Percentiles rank a stretch among this genome's conserved stretches.
Evolutionary conservation across 1,140 invertebrate species (phyloP).

Genomic region (Bradynema listronoti): DNA sequence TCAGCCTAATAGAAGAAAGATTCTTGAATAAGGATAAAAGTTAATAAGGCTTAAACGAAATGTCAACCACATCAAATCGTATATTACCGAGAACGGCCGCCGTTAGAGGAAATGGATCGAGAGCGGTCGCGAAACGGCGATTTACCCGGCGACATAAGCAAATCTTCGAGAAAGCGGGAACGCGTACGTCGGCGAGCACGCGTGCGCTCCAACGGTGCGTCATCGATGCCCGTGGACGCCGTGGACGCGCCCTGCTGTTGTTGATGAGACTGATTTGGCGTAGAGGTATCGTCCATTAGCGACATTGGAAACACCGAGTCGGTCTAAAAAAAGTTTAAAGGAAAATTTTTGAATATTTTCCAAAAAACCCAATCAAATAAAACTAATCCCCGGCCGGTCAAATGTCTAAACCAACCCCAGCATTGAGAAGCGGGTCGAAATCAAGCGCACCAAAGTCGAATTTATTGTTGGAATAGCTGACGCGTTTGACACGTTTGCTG

Average conservation of each 20-base stretch:
- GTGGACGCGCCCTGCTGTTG: no score
- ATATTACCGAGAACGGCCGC: constrained; percentile 13
- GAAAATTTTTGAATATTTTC: no score
- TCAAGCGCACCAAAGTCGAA: neutral
- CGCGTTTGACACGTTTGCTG: constrained; percentile 1
- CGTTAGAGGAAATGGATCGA: constrained; percentile 21
- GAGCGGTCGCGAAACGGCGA: constrained; percentile 27
- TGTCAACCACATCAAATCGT: neutral
- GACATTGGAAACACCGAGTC: no score
- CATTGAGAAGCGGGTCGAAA: no score
- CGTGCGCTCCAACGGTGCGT: neutral
- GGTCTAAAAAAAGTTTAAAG: no score
- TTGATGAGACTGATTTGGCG: no score
- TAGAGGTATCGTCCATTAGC: no score
- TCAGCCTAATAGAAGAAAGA: constrained; percentile 13
- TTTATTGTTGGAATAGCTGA: constrained; percentile 11
- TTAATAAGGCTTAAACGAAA: no score
- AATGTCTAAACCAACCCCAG: no score
- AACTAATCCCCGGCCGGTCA: no score
- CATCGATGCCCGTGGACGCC: no score
- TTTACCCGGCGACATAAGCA: constrained; percentile 16
- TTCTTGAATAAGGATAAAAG: neutral
- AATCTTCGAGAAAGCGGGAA: constrained; percentile 11
- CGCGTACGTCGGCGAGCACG: neutral
- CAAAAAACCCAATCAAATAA: no score